Percentiles rank a stretch among this genome's conserved stretches.
These are phyloP conservation scores for Triplophysa dalaica DNA, from an alignment of 2,113 vertebrate species.

Conservation along the genomic window DNA sequence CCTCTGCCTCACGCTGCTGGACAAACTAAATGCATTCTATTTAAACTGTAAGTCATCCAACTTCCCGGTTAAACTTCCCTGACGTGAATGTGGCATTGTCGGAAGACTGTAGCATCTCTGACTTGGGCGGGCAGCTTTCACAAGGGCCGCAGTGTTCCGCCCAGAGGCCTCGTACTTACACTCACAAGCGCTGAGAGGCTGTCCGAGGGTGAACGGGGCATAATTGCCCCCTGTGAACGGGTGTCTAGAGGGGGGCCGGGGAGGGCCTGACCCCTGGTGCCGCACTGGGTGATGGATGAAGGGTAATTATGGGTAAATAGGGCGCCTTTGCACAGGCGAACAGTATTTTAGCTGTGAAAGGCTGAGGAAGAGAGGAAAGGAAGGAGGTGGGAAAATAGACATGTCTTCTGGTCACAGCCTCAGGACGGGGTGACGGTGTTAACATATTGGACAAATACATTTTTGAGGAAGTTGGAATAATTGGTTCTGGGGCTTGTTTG, in stretches of 20 bases:
- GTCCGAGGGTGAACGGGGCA: conserved; percentile 65
- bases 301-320: conserved; percentile 82
- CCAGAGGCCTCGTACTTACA: conserved; percentile 55
- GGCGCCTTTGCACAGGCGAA: conserved; percentile 72
- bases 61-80: conserved; percentile 65
- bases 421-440: conserved; percentile 13
- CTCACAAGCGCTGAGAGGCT: conserved; percentile 70
- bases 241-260: conserved; percentile 71
- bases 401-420: conserved; percentile 24
- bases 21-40: conserved; percentile 76
- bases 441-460: conserved; percentile 32
- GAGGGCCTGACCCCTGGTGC: conserved; percentile 78
- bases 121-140: conserved; percentile 50
- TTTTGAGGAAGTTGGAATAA: conserved; percentile 17
- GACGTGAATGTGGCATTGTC: conserved; percentile 75
- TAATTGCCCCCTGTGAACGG: conserved; percentile 77
- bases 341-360: conserved; percentile 72
- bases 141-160: conserved; percentile 73
- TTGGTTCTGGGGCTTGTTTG: conserved; percentile 24
- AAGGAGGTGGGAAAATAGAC: conserved; percentile 44
- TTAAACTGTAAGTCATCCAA: conserved; percentile 68
- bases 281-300: conserved; percentile 82
- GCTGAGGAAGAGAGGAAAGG: conserved; percentile 40
- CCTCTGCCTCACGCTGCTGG: conserved; percentile 68
- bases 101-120: conserved; percentile 53